Evolutionary conservation across 2,797 vertebrate species (phyloP).

Genomic region (Synaphobranchus kaupii): DNA sequence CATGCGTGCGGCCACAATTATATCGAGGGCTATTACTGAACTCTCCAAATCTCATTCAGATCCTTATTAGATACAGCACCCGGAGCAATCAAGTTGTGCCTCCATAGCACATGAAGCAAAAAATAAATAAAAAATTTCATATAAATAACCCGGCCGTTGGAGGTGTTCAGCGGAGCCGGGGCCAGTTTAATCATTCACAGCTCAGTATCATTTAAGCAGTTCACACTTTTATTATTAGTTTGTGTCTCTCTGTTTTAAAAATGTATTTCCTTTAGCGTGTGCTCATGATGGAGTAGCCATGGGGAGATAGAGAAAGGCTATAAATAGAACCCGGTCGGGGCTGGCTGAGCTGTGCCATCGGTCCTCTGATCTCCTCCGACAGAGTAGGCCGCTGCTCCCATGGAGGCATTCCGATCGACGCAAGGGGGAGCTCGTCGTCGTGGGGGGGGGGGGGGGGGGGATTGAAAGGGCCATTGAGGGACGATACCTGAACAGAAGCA

Average conservation of each 20-base stretch:
- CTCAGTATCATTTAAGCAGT: background rate
- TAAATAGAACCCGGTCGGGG: conserved; percentile 17
- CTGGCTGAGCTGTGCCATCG: conserved; percentile 7
- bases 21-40: background rate
- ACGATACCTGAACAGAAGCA: background rate
- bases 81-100: background rate
- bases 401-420: conserved; percentile 25
- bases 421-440: background rate
- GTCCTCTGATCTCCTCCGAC: conserved; percentile 35
- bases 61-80: conserved; percentile 10
- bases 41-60: background rate
- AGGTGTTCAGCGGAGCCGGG: background rate
- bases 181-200: conserved; percentile 3
- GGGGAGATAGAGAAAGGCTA: conserved; percentile 5
- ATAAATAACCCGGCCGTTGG: background rate
- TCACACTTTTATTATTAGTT: background rate
- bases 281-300: conserved; percentile 3
- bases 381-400: conserved; percentile 9
- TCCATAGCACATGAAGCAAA: background rate
- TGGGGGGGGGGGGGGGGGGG: background rate
- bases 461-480: no score
- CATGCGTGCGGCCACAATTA: background rate
- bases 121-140: background rate
- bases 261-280: no score
- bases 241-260: background rate